Conservation (phyloP, 92 coral and sea anemone species). For the Actinernus sp. region DNA sequence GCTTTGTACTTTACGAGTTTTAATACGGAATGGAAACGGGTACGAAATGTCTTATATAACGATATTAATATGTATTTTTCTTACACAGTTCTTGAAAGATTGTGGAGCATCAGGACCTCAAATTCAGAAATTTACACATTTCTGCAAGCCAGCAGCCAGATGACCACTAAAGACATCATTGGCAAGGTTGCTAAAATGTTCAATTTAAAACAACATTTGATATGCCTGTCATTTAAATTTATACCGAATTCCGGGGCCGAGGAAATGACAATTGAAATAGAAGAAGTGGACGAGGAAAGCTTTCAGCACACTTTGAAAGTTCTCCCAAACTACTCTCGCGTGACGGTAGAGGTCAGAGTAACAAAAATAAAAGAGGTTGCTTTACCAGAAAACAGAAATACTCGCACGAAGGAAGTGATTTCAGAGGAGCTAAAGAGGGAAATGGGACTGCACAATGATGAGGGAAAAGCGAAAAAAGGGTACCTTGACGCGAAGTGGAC, state of each 20-base stretch:
- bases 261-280: slow-evolving; percentile 9
- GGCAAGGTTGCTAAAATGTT: slow-evolving; percentile 39
- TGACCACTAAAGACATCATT: slow-evolving; percentile 42
- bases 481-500: slow-evolving; percentile 63
- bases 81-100: slow-evolving; percentile 13
- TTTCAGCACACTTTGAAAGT: slow-evolving; percentile 12
- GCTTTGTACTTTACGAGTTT: not conserved
- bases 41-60: not conserved
- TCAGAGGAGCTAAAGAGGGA: slow-evolving; percentile 52
- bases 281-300: slow-evolving; percentile 12
- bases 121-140: slow-evolving; percentile 41
- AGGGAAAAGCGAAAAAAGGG: slow-evolving; percentile 36
- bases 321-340: slow-evolving; percentile 20
- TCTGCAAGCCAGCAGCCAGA: slow-evolving; percentile 19
- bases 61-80: not conserved
- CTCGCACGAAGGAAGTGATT: slow-evolving; percentile 12
- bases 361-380: slow-evolving; percentile 7
- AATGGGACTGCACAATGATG: slow-evolving; percentile 58
- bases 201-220: slow-evolving; percentile 22
- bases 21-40: not conserved
- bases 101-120: slow-evolving; percentile 46
- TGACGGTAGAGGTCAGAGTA: slow-evolving; percentile 19
- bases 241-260: slow-evolving; percentile 16
- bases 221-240: slow-evolving; percentile 34
- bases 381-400: slow-evolving; percentile 3